Evolutionary conservation across 2,113 vertebrate genomes (phyloP).

Genomic region (Microtus oregoni): DNA sequence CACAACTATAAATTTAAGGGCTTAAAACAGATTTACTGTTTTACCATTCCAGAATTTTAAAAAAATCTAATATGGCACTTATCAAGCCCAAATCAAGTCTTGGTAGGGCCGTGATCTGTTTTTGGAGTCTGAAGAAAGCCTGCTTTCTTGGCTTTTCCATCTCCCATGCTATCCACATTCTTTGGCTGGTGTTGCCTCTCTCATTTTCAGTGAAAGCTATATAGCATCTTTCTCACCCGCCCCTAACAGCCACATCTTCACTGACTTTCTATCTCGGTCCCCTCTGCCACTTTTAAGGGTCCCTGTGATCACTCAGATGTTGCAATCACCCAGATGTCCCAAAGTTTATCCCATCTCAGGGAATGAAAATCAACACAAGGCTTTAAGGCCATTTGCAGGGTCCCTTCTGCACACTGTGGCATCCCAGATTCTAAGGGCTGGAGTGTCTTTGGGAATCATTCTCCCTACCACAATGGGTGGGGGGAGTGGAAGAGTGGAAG

Average conservation of each 20-base stretch:
- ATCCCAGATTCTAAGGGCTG: background rate
- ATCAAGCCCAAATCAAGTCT: background rate
- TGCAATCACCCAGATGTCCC: background rate
- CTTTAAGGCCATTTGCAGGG: background rate
- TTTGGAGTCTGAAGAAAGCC: background rate
- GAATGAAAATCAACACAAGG: background rate
- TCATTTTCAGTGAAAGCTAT: background rate
- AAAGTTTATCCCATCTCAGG: background rate
- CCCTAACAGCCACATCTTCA: background rate
- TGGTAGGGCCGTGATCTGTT: background rate
- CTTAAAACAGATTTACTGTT: background rate
- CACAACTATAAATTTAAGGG: background rate
- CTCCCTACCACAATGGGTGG: background rate
- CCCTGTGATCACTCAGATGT: background rate
- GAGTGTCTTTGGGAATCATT: background rate
- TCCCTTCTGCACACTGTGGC: background rate
- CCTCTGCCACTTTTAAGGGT: background rate
- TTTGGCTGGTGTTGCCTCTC: background rate
- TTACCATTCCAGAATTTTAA: background rate
- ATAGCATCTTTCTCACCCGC: background rate
- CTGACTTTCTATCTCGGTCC: background rate
- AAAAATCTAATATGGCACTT: background rate
- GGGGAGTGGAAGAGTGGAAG: background rate
- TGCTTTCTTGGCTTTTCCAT: background rate
- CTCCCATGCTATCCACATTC: background rate